These are phyloP conservation scores for Scophthalmus maximus DNA, from an alignment of 2,113 vertebrate species.

Conservation along the genomic window DNA sequence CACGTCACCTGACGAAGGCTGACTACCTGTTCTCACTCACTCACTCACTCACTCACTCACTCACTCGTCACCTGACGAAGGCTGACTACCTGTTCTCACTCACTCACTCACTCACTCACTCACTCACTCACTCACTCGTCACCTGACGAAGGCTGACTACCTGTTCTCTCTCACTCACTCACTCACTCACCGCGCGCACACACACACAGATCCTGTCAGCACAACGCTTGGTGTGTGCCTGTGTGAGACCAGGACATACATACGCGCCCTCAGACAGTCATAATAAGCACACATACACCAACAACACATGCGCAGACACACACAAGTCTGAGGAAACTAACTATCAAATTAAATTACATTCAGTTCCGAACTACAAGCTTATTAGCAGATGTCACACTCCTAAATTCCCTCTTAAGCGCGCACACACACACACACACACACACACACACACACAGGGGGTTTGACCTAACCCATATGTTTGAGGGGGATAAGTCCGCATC, in stretches of 20 bases:
- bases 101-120: neutral
- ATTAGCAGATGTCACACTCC: slow-evolving; percentile 38
- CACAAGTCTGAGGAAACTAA: slow-evolving; percentile 23
- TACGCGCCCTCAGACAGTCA: slow-evolving; percentile 4
- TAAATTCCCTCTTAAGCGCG: slow-evolving; percentile 38
- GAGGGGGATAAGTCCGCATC: slow-evolving; percentile 55
- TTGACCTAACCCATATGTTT: slow-evolving; percentile 67
- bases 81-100: slow-evolving; percentile 1
- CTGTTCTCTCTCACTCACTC: slow-evolving; percentile 3
- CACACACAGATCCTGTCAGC: slow-evolving; percentile 2
- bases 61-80: slow-evolving; percentile 26
- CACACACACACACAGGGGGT: slow-evolving; percentile 6
- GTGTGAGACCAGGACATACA: slow-evolving; percentile 19
- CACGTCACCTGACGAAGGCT: slow-evolving; percentile 23
- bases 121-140: neutral
- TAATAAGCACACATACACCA: neutral
- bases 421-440: slow-evolving; percentile 5
- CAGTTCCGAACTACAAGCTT: slow-evolving; percentile 40
- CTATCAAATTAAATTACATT: slow-evolving; percentile 41
- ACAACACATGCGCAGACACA: slow-evolving; percentile 15
- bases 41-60: neutral
- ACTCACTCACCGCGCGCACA: slow-evolving; percentile 2
- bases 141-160: too few species aligned
- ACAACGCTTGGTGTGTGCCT: slow-evolving; percentile 3
- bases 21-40: slow-evolving; percentile 8